phyloP scores from a whole-genome alignment of 2,888 invertebrate genomes.

The Apamea crenata region DNA sequence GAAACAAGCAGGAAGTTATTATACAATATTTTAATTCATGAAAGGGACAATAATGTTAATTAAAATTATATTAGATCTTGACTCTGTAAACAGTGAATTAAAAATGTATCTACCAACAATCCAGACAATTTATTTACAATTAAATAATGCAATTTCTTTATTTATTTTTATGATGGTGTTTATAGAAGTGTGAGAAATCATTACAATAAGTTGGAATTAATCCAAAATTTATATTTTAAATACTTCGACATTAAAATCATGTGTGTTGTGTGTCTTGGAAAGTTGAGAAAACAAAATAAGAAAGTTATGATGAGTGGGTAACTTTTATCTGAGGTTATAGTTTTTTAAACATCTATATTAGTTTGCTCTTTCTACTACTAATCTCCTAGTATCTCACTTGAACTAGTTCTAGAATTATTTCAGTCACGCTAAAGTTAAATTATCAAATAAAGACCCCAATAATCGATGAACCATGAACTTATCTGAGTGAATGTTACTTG shows the following conservation, averaged over 20 bases:
- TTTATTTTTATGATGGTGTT: neutral
- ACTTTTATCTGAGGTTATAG: conserved; percentile 51
- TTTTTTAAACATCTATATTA: neutral
- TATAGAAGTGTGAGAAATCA: neutral
- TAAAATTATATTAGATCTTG: neutral
- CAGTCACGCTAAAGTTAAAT: conserved; percentile 48
- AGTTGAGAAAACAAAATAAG: conserved; percentile 29
- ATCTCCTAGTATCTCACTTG: neutral
- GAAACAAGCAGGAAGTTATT: neutral
- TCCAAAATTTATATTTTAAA: neutral
- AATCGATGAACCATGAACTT: conserved; percentile 77
- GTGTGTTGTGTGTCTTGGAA: conserved; percentile 6
- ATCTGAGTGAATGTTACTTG: conserved; percentile 50
- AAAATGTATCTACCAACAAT: neutral
- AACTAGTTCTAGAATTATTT: conserved; percentile 1
- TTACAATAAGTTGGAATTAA: neutral
- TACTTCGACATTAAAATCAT: neutral
- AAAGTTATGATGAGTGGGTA: conserved; percentile 38
- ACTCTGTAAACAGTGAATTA: neutral
- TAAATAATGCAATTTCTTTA: neutral
- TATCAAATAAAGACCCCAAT: conserved; percentile 73
- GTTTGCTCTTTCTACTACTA: neutral
- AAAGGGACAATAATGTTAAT: neutral
- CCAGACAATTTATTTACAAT: neutral
- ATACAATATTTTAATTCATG: neutral